These are phyloP conservation scores for Urocynchramus pylzowi DNA, from an alignment of 2,113 vertebrate genomes.

Conservation along the genomic window DNA sequence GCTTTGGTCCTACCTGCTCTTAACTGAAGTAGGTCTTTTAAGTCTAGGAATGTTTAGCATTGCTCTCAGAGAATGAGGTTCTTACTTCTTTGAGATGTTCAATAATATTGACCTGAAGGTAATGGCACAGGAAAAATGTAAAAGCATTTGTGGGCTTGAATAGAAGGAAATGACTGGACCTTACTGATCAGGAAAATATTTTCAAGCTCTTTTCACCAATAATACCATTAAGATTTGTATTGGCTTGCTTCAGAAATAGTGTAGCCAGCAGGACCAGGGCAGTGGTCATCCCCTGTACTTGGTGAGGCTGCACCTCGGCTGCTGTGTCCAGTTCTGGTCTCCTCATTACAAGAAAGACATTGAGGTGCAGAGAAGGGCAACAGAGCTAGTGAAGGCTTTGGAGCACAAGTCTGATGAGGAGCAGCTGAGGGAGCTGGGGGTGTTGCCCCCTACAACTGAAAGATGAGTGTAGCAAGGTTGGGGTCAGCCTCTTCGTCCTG, in stretches of 20 bases:
- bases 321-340: background rate
- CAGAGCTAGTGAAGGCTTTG: background rate
- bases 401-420: background rate
- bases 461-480: background rate
- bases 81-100: background rate
- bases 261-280: background rate
- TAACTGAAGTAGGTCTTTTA: background rate
- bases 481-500: fast-evolving
- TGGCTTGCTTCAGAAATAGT: background rate
- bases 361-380: background rate
- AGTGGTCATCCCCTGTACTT: background rate
- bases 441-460: background rate
- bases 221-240: background rate
- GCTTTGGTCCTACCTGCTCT: background rate
- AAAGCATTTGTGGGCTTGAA: background rate
- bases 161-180: background rate
- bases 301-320: background rate
- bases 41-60: background rate
- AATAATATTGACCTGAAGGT: slow-evolving; percentile 8
- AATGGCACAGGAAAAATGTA: background rate
- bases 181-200: slow-evolving; percentile 54
- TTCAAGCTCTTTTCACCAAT: background rate
- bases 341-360: background rate
- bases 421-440: background rate
- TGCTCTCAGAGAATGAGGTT: background rate